Evolutionary conservation across 2,113 vertebrate species (phyloP).

Genomic region (Heloderma charlesbogerti): DNA sequence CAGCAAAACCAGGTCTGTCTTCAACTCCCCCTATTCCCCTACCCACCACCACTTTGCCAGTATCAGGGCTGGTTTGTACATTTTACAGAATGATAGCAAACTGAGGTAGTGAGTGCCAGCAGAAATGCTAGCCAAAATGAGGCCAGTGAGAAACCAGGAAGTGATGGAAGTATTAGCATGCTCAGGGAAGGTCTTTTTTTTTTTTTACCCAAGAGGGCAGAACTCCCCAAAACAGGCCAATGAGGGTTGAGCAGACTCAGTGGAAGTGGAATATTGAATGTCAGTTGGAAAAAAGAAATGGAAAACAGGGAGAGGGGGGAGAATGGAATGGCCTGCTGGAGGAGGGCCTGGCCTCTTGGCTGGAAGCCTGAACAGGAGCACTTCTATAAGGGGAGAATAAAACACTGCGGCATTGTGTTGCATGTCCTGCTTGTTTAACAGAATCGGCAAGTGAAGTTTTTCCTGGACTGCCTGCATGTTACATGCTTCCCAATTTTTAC

Average conservation of each 20-base stretch:
- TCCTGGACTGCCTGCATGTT: too few species aligned
- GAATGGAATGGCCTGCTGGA: background rate
- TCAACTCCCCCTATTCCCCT: background rate
- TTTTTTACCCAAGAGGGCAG: background rate
- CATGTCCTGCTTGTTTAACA: too few species aligned
- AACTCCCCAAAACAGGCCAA: background rate
- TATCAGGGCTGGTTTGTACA: background rate
- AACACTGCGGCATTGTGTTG: background rate
- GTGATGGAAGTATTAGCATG: background rate
- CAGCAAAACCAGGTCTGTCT: background rate
- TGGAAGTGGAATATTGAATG: background rate
- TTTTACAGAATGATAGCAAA: background rate
- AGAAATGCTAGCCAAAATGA: background rate
- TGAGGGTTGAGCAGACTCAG: background rate
- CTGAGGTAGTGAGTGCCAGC: too few species aligned
- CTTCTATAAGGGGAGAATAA: background rate
- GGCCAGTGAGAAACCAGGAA: background rate
- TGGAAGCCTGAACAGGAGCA: background rate
- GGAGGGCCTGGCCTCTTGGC: too few species aligned
- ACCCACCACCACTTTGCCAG: background rate
- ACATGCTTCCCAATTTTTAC: background rate
- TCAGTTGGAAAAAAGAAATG: background rate
- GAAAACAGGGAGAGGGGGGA: background rate
- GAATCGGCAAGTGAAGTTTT: background rate
- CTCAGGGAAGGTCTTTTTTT: background rate